These are phyloP conservation scores for Momotus momota DNA, from an alignment of 2,797 vertebrate species.

Conservation along the genomic window DNA sequence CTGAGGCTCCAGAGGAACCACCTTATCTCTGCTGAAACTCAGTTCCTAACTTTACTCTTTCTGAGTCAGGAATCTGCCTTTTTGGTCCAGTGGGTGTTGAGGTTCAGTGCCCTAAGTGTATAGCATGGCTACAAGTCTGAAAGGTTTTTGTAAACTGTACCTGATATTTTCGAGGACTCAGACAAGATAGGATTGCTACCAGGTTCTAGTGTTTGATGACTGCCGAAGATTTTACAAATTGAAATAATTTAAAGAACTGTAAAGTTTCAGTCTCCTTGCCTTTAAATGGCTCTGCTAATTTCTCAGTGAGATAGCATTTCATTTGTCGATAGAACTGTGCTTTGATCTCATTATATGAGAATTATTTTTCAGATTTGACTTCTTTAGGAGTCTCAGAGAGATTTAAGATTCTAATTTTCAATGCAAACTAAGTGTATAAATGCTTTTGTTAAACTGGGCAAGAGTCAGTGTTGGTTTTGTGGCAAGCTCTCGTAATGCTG, in stretches of 20 bases:
- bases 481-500: background rate
- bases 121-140: background rate
- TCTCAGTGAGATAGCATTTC: background rate
- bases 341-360: background rate
- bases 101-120: background rate
- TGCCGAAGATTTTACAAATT: background rate
- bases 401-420: constrained; percentile 17
- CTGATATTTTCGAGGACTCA: background rate
- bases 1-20: background rate
- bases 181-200: background rate
- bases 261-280: background rate
- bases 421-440: background rate
- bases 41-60: background rate
- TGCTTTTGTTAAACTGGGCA: background rate
- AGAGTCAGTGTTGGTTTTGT: background rate
- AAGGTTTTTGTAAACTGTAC: background rate
- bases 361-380: background rate
- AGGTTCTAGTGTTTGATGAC: background rate
- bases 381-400: background rate
- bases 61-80: background rate
- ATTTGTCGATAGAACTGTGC: background rate
- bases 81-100: background rate
- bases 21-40: background rate
- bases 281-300: background rate
- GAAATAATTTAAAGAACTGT: background rate